phyloP scores from a whole-genome alignment of 2,888 invertebrate genomes.

The Acleris holmiana region DNA sequence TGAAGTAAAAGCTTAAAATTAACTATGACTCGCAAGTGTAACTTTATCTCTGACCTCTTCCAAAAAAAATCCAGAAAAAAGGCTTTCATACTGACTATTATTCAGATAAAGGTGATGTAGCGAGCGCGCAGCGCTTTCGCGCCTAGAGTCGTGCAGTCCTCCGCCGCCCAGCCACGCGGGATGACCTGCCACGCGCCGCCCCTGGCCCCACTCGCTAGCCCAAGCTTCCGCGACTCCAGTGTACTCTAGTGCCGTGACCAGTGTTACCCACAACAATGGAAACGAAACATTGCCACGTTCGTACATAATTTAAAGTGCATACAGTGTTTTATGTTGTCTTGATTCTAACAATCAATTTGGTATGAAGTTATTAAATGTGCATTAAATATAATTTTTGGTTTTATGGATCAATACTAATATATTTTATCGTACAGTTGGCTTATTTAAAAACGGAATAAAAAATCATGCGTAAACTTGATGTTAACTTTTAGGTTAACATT shows the following conservation, averaged over 20 bases:
- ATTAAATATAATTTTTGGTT: slow-evolving; percentile 18
- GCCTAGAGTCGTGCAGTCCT: slow-evolving; percentile 60
- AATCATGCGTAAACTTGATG: not conserved
- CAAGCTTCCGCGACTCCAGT: slow-evolving; percentile 20
- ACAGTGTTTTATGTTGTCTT: slow-evolving; percentile 58
- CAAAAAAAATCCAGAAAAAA: too few relatives aligned
- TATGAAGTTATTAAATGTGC: slow-evolving; percentile 40
- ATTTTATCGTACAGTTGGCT: not conserved
- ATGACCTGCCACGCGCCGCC: slow-evolving; percentile 66
- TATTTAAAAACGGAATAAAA: slow-evolving; percentile 3
- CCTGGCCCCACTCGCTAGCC: slow-evolving; percentile 42
- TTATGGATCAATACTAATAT: slow-evolving; percentile 2
- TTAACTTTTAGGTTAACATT: slow-evolving; percentile 29
- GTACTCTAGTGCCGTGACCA: slow-evolving; percentile 20
- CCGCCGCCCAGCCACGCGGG: slow-evolving; percentile 63
- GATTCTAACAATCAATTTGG: slow-evolving; percentile 57
- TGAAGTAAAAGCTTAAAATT: too few relatives aligned
- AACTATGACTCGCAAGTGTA: too few relatives aligned
- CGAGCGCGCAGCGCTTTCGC: slow-evolving; percentile 56
- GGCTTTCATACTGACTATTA: not conserved
- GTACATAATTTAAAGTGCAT: slow-evolving; percentile 70
- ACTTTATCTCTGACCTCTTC: too few relatives aligned
- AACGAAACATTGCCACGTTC: slow-evolving; percentile 70
- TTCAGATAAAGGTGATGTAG: slow-evolving; percentile 10
- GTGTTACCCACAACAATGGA: slow-evolving; percentile 48